Conservation (phyloP, 2,888 invertebrate genomes). For the Cephus nigrinus region DNA sequence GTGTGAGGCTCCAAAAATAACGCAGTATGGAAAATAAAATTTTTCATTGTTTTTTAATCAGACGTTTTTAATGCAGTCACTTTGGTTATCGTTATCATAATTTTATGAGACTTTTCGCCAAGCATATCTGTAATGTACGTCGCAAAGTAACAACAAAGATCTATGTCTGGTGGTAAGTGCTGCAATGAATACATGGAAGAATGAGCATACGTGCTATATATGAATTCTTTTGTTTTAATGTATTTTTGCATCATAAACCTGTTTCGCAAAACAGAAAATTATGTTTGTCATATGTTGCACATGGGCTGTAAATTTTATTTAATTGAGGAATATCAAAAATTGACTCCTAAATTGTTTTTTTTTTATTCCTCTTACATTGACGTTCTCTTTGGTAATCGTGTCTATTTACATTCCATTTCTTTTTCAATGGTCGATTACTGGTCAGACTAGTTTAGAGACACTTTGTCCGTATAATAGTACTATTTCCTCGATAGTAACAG, state of each 20-base stretch:
- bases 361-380: no score
- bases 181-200: background rate
- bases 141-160: background rate
- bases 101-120: background rate
- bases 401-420: no score
- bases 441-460: background rate
- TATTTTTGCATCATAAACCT: background rate
- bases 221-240: background rate
- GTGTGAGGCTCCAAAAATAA: background rate
- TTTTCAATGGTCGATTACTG: no score
- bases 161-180: background rate
- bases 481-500: background rate
- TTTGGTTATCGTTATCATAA: background rate
- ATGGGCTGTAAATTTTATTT: background rate
- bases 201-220: background rate
- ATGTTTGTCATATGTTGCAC: background rate
- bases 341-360: background rate
- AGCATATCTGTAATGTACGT: background rate
- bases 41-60: background rate
- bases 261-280: background rate
- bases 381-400: no score
- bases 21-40: background rate
- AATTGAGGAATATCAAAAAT: background rate
- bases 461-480: background rate
- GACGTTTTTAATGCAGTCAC: background rate